Evolutionary conservation across 2,888 invertebrate genomes (phyloP), one percentile per base, ranked within the genome.

Genomic region (Heteromyza rotundicornis): DNA sequence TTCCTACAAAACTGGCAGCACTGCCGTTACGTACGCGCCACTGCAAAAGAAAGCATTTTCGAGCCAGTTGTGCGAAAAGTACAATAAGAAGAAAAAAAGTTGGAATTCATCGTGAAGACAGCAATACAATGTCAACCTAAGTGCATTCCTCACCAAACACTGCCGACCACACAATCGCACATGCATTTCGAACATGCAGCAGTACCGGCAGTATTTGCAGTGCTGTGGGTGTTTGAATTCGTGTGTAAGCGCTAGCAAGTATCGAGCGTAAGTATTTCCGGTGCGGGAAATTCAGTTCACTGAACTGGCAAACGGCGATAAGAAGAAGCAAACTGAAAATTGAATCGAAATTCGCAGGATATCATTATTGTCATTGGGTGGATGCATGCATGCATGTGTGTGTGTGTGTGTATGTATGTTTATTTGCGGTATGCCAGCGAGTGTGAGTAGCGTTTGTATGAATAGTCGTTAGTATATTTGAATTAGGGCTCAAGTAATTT

Each of bases 281-380:
- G 51, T 59, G 47, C 36, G 40, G 49, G 60, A 57, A 57, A 63
- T 60, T 62, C 62, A 55, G 65, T 64, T 64, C 67, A 68, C 50
- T 68, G 64, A 65, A 63, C 67, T 64, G 67, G 64, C 64, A 65
- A 65, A 64, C 57, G 53, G 59, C 57, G 64, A 64, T 64, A 64
- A 64, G 62, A 64, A 40, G n/a, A n/a, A 40, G 8, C 40, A 20
- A 40, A 47, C 20, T 47, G 47, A 47, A 47, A 47, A 19, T 47
- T 19, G 20, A 17, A 47, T 20, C 7, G 47, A 47, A 47, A 47
- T 20, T 19, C 20, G 47, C 47, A 47, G 47, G 20, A 19, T 19
- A 47, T 19, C 47, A 47, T 47, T 47, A 47, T 20, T 47, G 47
- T 19, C 20, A 47, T 47, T 47, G 17, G 2, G 47, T 20, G 7